phyloP scores from a whole-genome alignment of 2,888 invertebrate species.

The Synanthedon vespiformis region DNA sequence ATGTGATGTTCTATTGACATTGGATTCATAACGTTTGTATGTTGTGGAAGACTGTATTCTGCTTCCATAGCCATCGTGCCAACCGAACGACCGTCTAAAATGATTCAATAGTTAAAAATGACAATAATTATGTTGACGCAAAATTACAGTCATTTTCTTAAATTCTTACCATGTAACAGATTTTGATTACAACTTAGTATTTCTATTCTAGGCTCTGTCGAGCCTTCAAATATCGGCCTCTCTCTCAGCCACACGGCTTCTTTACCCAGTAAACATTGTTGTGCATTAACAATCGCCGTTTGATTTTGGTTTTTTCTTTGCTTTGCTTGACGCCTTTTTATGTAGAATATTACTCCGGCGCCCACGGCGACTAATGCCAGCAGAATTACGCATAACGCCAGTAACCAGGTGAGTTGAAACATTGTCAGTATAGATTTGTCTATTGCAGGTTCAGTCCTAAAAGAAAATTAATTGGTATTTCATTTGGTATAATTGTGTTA shows the following conservation, averaged over 20 bases:
- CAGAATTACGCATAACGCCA: conserved; percentile 51
- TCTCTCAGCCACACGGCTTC: conserved; percentile 63
- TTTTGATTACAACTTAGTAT: conserved; percentile 60
- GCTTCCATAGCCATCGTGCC: conserved; percentile 61
- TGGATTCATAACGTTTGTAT: conserved; percentile 40
- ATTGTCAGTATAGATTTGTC: conserved; percentile 60
- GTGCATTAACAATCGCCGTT: conserved; percentile 51
- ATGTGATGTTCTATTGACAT: conserved; percentile 46
- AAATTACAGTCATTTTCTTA: neutral
- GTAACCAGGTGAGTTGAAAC: conserved; percentile 64
- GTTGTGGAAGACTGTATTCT: conserved; percentile 61
- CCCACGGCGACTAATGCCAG: conserved; percentile 49
- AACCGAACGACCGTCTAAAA: conserved; percentile 48
- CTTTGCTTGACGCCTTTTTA: conserved; percentile 47
- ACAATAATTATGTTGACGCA: neutral
- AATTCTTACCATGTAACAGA: conserved; percentile 44
- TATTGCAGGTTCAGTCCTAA: conserved; percentile 60
- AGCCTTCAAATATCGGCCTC: conserved; percentile 53
- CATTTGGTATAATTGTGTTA: no score
- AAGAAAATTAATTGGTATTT: neutral
- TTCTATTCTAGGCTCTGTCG: conserved; percentile 58
- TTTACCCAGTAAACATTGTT: conserved; percentile 58
- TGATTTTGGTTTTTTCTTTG: conserved; percentile 55
- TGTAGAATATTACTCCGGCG: conserved; percentile 47
- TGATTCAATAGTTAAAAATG: neutral